Evolutionary conservation across 1,140 invertebrate genomes (phyloP).

Genomic region (Hylaeus volcanicus): DNA sequence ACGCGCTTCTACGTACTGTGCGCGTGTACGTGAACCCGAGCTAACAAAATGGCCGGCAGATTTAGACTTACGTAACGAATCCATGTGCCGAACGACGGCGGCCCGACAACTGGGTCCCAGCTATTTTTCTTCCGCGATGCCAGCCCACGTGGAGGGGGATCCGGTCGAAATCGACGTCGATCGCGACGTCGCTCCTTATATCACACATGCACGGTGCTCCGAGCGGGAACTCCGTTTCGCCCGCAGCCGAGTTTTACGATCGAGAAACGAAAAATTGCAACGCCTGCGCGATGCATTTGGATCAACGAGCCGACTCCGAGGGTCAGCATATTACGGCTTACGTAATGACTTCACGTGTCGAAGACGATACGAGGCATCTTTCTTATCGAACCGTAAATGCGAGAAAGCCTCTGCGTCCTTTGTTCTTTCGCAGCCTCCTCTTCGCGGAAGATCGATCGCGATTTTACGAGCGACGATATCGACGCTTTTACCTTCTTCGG

Average conservation of each 20-base stretch:
- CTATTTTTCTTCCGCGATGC: slow-evolving; percentile 41
- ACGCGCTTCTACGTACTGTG: too few relatives aligned
- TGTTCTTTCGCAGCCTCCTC: background rate
- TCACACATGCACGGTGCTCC: background rate
- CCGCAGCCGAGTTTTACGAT: background rate
- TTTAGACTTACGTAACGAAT: slow-evolving; percentile 77
- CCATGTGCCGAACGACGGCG: slow-evolving; percentile 60
- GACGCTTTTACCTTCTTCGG: too few relatives aligned
- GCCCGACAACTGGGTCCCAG: slow-evolving; percentile 63
- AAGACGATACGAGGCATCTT: slow-evolving; percentile 31
- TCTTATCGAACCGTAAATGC: background rate
- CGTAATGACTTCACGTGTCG: slow-evolving; percentile 39
- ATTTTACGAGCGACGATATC: too few relatives aligned
- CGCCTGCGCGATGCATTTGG: background rate
- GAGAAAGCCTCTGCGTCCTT: background rate
- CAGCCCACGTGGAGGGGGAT: background rate
- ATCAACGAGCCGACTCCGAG: slow-evolving; percentile 11
- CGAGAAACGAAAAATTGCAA: background rate
- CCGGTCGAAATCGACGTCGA: background rate
- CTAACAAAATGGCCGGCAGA: slow-evolving; percentile 78
- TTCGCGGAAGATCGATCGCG: background rate
- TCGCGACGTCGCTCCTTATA: background rate
- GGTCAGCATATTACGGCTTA: slow-evolving; percentile 42
- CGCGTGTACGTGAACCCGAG: too few relatives aligned
- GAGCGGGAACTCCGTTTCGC: too few relatives aligned